Percentiles rank a stretch among this genome's conserved stretches.
phyloP scores from a whole-genome alignment of 2,797 vertebrate species.

The Pantherophis alleghaniensis region DNA sequence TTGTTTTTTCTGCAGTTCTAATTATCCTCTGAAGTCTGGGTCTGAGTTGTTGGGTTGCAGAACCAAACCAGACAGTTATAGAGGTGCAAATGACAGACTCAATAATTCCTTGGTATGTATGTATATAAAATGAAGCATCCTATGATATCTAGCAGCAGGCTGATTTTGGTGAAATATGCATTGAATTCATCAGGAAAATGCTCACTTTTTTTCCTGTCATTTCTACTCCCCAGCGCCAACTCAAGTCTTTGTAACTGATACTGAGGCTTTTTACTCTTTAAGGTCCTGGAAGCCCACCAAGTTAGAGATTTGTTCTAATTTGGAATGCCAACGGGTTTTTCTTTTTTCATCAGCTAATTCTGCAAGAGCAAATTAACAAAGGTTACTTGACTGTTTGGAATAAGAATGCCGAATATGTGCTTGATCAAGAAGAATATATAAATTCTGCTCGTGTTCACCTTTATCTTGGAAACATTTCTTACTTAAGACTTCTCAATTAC shows the following conservation, averaged over 20 bases:
- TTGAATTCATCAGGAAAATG: too few species aligned
- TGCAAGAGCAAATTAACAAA: not conserved
- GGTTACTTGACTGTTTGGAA: not conserved
- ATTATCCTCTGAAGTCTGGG: too few species aligned
- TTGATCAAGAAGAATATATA: not conserved
- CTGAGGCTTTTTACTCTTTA: not conserved
- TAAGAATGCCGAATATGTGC: not conserved
- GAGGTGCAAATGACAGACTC: too few species aligned
- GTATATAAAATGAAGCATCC: too few species aligned
- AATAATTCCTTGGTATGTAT: too few species aligned
- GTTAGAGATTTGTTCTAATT: not conserved
- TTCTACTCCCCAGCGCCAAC: not conserved
- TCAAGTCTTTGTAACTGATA: not conserved
- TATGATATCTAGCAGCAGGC: too few species aligned
- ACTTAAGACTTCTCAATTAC: not conserved
- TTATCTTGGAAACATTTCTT: not conserved
- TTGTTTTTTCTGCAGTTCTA: too few species aligned
- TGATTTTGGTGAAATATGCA: not conserved
- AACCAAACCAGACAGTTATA: too few species aligned
- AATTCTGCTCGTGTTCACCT: not conserved
- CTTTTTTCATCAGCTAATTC: not conserved
- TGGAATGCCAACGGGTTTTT: not conserved
- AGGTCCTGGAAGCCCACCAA: not conserved
- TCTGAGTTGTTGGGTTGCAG: too few species aligned
- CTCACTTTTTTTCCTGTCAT: not conserved